Conservation (phyloP, 2,113 vertebrate genomes). For the Falco punctatus region DNA sequence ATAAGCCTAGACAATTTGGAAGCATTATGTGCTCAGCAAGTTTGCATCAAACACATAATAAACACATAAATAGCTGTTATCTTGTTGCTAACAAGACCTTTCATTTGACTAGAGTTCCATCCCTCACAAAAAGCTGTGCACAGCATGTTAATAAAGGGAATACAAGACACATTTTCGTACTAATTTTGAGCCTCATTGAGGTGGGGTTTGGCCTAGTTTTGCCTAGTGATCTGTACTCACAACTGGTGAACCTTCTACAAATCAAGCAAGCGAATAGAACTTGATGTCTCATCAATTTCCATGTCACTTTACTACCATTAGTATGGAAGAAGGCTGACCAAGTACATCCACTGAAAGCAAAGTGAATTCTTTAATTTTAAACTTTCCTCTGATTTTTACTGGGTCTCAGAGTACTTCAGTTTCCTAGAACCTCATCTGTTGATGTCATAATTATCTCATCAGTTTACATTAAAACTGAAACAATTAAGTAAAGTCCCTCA, state of each 20-base stretch:
- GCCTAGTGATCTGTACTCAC: background rate
- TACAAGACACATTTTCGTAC: background rate
- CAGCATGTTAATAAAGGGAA: conserved; percentile 3
- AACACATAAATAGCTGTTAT: conserved; percentile 4
- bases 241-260: background rate
- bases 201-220: background rate
- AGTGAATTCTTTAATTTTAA: background rate
- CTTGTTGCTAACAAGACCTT: conserved; percentile 30
- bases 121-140: background rate
- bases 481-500: background rate
- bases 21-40: background rate
- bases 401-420: background rate
- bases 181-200: background rate
- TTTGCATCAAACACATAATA: conserved; percentile 16
- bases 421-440: background rate
- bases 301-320: background rate
- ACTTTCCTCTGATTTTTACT: background rate
- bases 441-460: background rate
- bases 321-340: background rate
- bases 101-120: conserved; percentile 19
- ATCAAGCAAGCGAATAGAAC: background rate
- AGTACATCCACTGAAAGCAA: background rate
- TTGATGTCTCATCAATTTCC: background rate
- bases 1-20: conserved; percentile 21
- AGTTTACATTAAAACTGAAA: background rate